Evolutionary conservation across 2,797 vertebrate genomes (phyloP).

Genomic region (Masticophis lateralis): DNA sequence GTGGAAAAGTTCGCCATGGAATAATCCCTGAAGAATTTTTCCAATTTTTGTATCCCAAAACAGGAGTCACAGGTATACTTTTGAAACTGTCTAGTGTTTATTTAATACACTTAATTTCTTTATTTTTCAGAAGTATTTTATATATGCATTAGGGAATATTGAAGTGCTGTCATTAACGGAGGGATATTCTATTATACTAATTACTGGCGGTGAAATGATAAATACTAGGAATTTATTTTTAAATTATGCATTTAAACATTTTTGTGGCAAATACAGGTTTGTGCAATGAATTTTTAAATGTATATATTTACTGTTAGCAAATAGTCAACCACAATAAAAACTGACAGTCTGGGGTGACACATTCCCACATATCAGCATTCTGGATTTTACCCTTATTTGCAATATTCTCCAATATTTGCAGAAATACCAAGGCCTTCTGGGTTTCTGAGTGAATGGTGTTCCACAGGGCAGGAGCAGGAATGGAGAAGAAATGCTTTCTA

Average conservation of each 20-base stretch:
- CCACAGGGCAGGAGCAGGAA: background rate
- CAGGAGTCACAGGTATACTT: slow-evolving; percentile 87
- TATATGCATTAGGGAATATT: background rate
- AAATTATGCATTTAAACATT: background rate
- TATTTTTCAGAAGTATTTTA: background rate
- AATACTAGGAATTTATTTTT: background rate
- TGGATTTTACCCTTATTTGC: background rate
- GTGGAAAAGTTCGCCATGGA: slow-evolving; percentile 89
- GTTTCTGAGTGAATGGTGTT: background rate
- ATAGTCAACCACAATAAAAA: background rate
- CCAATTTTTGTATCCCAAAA: slow-evolving; percentile 95
- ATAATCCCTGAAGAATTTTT: slow-evolving; percentile 93
- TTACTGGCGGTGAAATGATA: background rate
- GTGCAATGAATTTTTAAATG: background rate
- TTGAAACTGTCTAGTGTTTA: background rate
- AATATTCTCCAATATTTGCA: background rate
- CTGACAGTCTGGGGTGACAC: background rate
- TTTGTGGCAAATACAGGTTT: background rate
- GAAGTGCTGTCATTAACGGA: background rate
- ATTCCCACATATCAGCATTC: background rate
- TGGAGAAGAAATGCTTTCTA: background rate
- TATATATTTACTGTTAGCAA: background rate
- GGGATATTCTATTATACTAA: background rate
- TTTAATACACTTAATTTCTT: background rate
- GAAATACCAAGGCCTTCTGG: background rate